Base-by-base conservation (phyloP, 2,888 invertebrate genomes). In the Apamea crenata region DNA sequence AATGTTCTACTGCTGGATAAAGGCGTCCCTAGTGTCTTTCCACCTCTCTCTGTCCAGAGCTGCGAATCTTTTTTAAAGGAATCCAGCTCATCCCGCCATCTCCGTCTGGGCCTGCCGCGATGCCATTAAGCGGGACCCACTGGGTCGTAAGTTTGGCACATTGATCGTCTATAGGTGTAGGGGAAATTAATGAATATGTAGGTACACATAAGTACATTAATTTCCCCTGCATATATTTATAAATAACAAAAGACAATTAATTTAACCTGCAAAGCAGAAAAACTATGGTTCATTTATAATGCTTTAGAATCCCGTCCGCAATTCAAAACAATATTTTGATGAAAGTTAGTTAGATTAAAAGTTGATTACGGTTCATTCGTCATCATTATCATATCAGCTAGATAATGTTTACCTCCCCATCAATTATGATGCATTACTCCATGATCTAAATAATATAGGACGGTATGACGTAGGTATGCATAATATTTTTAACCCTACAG, bases 311-410 rank as follows among this genome's bases (percentile, higher is more conserved):
- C 16, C 4, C 25, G 14, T 32, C 44, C 10, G 32, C 59, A 53
- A 68, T 29, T 63, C 16, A 4, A 53, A 67, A 65, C 56, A 65
- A 73, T 50, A 68, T 84, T 72, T 56, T 69, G 50, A 53, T 78
- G 7, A 69, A 83, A 77, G 50, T 77, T 78, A 25, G 70, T 50
- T 70, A 50, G 70, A 70, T 78, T 81, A 83, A 83, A 81, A 77
- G 69, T 83, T 84, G 61, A 84, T 72, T 82, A 84, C 61, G 47
- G 84, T 72, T 72, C 59, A 81, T 81, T 83, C 50, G 78, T 83
- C 81, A 78, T 70, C 29, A 78, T 81, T 70, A 70, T 44, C 78
- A 70, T 81, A 70, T 70, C 77, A 32, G 65, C 2, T 66, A 50
- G 81, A 70, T 81, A 83, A 70, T 50, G 65, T 70, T 77, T 40